A percentile compares a stretch with the other conserved stretches of the same genome.
Conservation (phyloP, 2,797 vertebrate species). For the Cyclopterus lumpus region DNA sequence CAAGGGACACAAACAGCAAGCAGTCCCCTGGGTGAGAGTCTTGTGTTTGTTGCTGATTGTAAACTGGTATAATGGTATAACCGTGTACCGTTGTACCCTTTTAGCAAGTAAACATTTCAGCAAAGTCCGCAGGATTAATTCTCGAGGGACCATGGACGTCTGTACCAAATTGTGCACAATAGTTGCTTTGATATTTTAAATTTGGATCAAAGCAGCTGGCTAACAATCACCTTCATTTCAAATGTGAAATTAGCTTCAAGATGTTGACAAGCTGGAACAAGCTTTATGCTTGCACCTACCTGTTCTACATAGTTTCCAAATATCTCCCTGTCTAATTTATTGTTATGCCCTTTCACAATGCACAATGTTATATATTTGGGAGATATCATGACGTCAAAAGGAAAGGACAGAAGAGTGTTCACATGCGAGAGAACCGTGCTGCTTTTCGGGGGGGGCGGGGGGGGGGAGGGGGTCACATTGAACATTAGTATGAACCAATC, state of each 20-base stretch:
- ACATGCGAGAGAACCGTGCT: not conserved
- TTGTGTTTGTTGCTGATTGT: no score
- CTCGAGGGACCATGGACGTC: not conserved
- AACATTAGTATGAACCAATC: conserved; percentile 32
- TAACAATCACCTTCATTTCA: not conserved
- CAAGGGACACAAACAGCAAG: no score
- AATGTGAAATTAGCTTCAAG: not conserved
- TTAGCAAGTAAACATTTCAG: no score
- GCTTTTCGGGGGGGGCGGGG: not conserved
- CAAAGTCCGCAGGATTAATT: not conserved
- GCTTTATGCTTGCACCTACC: not conserved
- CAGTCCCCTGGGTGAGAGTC: no score
- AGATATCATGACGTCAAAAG: conserved; percentile 15
- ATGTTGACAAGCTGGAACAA: not conserved
- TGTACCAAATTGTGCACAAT: not conserved
- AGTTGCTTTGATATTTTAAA: not conserved
- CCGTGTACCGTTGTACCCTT: no score
- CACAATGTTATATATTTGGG: not conserved
- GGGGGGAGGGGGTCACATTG: not conserved
- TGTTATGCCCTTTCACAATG: not conserved
- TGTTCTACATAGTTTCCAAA: conserved; percentile 17
- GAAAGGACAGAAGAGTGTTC: not conserved
- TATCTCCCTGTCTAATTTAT: conserved; percentile 14
- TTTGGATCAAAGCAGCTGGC: not conserved
- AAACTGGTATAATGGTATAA: no score